These are phyloP conservation scores for Calidris pygmaea DNA, from an alignment of 2,113 vertebrate genomes.

Conservation along the genomic window DNA sequence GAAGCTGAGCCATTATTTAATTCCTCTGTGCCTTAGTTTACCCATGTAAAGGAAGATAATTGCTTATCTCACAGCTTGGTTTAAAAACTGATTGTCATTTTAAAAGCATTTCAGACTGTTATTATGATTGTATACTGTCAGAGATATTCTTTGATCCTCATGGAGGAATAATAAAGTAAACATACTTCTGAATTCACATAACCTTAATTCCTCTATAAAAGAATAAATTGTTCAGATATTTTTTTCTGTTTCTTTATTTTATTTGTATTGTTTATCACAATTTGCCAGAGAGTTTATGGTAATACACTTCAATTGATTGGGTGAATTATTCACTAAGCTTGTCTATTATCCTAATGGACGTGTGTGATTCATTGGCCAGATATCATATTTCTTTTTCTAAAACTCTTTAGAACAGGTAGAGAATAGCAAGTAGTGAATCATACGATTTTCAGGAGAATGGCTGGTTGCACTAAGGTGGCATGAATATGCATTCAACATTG, in stretches of 20 bases:
- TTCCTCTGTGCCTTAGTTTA: conserved; percentile 21
- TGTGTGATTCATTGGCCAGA: neutral
- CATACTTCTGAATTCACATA: neutral
- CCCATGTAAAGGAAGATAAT: neutral
- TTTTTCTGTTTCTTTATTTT: neutral
- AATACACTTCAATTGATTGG: neutral
- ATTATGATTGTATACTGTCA: neutral
- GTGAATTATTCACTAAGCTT: neutral
- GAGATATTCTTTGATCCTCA: neutral
- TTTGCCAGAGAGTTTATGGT: neutral
- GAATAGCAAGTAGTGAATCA: neutral
- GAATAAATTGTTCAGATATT: neutral
- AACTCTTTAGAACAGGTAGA: neutral
- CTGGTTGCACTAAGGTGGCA: neutral
- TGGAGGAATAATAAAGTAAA: neutral
- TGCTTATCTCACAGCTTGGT: neutral
- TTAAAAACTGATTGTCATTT: neutral
- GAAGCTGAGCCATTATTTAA: neutral
- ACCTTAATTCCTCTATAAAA: neutral
- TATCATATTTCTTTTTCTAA: neutral
- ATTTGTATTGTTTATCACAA: neutral
- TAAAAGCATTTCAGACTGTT: neutral
- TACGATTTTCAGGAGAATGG: neutral
- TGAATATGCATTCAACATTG: neutral
- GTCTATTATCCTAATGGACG: neutral